Evolutionary conservation across 1,140 invertebrate species (phyloP).

Genomic region (Drosophila bocqueti): DNA sequence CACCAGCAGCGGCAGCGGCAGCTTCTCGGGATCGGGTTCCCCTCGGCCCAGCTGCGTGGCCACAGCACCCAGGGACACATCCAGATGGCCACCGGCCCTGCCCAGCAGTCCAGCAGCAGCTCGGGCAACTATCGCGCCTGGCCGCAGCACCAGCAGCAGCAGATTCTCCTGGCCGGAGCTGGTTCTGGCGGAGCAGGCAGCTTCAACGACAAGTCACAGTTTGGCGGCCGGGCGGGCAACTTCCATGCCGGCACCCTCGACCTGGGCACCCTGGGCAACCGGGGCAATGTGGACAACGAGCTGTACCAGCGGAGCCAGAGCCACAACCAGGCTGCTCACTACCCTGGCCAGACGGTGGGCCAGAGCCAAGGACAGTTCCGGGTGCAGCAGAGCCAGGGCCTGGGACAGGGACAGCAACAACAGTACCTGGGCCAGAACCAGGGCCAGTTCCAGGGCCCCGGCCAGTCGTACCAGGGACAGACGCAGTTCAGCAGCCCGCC

Average conservation of each 20-base stretch:
- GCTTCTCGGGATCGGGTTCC: slow-evolving; percentile 1
- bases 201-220: slow-evolving; percentile 52
- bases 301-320: slow-evolving; percentile 37
- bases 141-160: slow-evolving; percentile 29
- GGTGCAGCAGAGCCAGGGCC: background rate
- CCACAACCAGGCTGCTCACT: background rate
- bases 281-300: slow-evolving; percentile 78
- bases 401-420: background rate
- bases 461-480: slow-evolving; percentile 39
- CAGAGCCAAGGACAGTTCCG: slow-evolving; percentile 32
- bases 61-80: slow-evolving; percentile 74
- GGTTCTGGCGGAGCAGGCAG: slow-evolving; percentile 1
- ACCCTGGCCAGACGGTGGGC: slow-evolving; percentile 7
- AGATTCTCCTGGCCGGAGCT: slow-evolving; percentile 35
- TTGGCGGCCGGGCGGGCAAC: slow-evolving; percentile 51
- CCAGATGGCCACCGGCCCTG: slow-evolving; percentile 60
- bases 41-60: slow-evolving; percentile 29
- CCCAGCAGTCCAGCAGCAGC: slow-evolving; percentile 26
- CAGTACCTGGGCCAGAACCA: slow-evolving; percentile 17
- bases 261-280: slow-evolving; percentile 53
- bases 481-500: slow-evolving; percentile 32
- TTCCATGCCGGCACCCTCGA: slow-evolving; percentile 72
- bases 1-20: slow-evolving; percentile 10
- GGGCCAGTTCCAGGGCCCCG: slow-evolving; percentile 12
- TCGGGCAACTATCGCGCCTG: slow-evolving; percentile 26